Conservation (phyloP, 2,888 invertebrate genomes). For the Beris morrisii region DNA sequence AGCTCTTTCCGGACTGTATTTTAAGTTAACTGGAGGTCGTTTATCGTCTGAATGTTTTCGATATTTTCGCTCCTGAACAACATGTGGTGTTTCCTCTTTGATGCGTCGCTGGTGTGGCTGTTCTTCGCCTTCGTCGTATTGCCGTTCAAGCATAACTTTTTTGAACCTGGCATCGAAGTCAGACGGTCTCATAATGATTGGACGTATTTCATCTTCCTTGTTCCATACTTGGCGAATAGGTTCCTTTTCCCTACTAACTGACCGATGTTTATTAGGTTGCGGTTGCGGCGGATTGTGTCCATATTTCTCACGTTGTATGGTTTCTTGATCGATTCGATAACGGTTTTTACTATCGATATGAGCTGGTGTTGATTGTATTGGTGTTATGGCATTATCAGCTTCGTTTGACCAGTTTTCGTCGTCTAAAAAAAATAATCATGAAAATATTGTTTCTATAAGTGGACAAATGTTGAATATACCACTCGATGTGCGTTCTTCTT, state of each 20-base stretch:
- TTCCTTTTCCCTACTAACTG: constrained; percentile 24
- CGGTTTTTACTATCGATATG: constrained; percentile 36
- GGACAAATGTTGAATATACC: constrained; percentile 47
- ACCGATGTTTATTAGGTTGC: constrained; percentile 16
- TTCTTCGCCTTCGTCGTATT: constrained; percentile 40
- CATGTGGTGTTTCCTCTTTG: constrained; percentile 33
- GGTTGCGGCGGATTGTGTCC: constrained; percentile 6
- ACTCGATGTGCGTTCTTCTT: constrained; percentile 56
- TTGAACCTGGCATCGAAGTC: constrained; percentile 55
- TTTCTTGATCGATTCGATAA: constrained; percentile 16
- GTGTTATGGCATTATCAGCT: constrained; percentile 54
- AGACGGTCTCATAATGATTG: constrained; percentile 53
- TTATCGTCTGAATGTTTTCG: constrained; percentile 39
- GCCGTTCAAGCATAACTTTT: constrained; percentile 48
- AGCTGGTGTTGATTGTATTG: constrained; percentile 48
- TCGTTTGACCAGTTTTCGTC: constrained; percentile 56
- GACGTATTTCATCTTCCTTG: constrained; percentile 54
- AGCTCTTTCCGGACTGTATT: constrained; percentile 46
- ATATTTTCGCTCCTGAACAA: constrained; percentile 28
- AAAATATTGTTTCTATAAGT: constrained; percentile 10
- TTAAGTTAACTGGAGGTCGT: constrained; percentile 38
- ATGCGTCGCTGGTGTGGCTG: constrained; percentile 43
- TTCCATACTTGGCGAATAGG: constrained; percentile 5
- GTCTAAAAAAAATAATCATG: constrained; percentile 43
- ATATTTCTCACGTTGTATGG: constrained; percentile 15